Percentiles rank a stretch among this genome's conserved stretches.
phyloP scores from a whole-genome alignment of 2,797 vertebrate genomes.

The Tauraco hartlaubi region DNA sequence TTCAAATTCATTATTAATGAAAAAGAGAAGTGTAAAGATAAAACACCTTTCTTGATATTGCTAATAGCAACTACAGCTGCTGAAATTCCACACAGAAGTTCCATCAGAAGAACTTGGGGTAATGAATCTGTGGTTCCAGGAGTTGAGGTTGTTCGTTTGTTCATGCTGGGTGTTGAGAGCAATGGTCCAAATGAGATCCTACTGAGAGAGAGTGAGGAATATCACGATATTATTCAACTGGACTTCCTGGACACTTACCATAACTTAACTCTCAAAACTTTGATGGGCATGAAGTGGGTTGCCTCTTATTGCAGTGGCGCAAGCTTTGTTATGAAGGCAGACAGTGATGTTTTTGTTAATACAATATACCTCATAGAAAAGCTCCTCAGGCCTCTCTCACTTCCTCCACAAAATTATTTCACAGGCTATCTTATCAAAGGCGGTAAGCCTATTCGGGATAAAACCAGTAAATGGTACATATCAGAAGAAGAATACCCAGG shows the following conservation, averaged over 20 bases:
- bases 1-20: conserved; percentile 29
- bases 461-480: neutral
- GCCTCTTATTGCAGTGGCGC: neutral
- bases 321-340: conserved; percentile 43
- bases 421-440: neutral
- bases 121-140: neutral
- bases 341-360: conserved; percentile 37
- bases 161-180: neutral
- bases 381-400: neutral
- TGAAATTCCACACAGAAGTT: neutral
- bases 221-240: conserved; percentile 21
- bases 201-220: neutral
- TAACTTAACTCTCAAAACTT: conserved; percentile 38
- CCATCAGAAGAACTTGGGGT: neutral
- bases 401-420: conserved; percentile 2
- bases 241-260: conserved; percentile 32
- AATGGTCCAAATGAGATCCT: neutral
- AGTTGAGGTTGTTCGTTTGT: neutral
- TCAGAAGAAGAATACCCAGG: neutral
- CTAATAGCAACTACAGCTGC: neutral
- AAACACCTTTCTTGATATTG: neutral
- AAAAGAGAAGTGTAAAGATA: neutral
- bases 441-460: neutral
- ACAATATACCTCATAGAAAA: neutral
- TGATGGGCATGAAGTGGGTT: conserved; percentile 24